These are phyloP conservation scores for Sebastes baramenuke DNA, from an alignment of 2,797 vertebrate species.

Conservation along the genomic window DNA sequence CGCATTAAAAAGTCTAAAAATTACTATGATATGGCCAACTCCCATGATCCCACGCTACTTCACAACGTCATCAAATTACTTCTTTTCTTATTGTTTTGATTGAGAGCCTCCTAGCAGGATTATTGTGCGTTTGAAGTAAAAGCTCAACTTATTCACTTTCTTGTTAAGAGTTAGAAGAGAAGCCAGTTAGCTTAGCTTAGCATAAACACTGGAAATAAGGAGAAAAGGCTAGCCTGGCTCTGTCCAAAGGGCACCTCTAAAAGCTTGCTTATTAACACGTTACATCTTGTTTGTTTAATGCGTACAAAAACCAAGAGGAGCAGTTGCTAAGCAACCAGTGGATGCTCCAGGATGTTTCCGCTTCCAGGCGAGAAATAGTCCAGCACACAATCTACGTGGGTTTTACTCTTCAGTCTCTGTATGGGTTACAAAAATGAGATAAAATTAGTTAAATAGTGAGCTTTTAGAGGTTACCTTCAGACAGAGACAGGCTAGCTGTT, in stretches of 20 bases:
- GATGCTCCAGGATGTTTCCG: neutral
- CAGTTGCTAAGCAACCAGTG: neutral
- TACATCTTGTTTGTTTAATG: neutral
- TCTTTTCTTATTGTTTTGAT: no score
- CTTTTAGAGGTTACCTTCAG: neutral
- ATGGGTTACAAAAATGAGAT: neutral
- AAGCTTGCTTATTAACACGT: neutral
- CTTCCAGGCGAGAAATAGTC: neutral
- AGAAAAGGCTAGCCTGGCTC: neutral
- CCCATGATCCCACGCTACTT: no score
- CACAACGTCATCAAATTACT: no score
- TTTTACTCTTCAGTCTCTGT: neutral
- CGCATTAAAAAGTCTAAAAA: no score
- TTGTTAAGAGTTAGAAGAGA: neutral
- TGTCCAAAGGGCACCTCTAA: neutral
- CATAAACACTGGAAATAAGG: neutral
- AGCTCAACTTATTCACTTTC: rapidly evolving
- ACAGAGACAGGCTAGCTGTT: neutral
- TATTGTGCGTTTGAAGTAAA: neutral
- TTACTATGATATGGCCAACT: no score
- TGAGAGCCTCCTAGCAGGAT: no score
- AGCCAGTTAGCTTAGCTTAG: neutral
- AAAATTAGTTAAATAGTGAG: neutral
- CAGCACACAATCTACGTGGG: neutral
- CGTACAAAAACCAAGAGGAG: neutral